Conservation (phyloP, 2,113 vertebrate species). For the Chroicocephalus ridibundus region DNA sequence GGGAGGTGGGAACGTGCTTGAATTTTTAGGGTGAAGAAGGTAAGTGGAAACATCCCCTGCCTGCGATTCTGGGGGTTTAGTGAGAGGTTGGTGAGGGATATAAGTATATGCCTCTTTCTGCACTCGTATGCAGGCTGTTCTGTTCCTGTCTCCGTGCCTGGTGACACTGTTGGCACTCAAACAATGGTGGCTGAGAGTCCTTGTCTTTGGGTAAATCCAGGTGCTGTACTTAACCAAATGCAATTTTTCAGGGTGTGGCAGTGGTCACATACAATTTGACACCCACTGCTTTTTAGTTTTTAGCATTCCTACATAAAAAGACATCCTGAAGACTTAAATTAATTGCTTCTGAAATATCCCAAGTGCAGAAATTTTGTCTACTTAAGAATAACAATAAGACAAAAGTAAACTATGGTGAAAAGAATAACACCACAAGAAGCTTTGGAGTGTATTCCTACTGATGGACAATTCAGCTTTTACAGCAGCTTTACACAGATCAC, state of each 20-base stretch:
- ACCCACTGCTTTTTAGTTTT: background rate
- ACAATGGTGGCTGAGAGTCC: background rate
- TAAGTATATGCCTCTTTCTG: background rate
- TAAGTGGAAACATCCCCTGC: rapidly evolving
- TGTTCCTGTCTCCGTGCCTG: rapidly evolving
- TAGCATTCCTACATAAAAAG: background rate
- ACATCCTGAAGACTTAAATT: background rate
- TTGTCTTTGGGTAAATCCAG: background rate
- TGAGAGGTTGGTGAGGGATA: background rate
- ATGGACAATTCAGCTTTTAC: background rate
- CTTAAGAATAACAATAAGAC: background rate
- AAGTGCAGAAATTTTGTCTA: background rate
- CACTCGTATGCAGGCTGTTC: rapidly evolving
- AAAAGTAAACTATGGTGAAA: background rate
- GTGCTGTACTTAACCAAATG: background rate
- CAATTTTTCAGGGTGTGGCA: background rate
- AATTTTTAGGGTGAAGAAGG: background rate
- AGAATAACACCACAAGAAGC: background rate
- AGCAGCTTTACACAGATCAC: background rate
- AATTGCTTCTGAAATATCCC: slow-evolving; percentile 5
- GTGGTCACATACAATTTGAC: background rate
- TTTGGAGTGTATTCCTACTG: background rate
- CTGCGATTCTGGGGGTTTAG: background rate
- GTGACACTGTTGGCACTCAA: background rate
- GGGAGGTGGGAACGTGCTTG: background rate